A percentile compares a stretch with the other conserved stretches of the same genome.
These are phyloP conservation scores for Mamestra configurata DNA, from an alignment of 1,140 invertebrate genomes.

Conservation along the genomic window DNA sequence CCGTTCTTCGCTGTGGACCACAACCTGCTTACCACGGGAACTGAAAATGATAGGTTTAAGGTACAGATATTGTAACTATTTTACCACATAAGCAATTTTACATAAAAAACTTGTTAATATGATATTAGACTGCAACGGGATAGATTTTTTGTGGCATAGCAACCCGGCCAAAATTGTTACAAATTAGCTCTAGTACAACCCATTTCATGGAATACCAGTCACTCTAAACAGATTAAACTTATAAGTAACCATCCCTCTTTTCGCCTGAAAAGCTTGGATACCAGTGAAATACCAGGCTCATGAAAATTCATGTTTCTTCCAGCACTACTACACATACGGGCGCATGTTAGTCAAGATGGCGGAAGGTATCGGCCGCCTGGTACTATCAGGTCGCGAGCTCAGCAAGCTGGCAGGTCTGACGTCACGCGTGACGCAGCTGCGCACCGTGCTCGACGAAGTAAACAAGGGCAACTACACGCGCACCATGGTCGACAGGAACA, in stretches of 20 bases:
- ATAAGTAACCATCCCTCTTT: too few relatives aligned
- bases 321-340: conserved; percentile 98
- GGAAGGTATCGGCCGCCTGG: conserved; percentile 98
- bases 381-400: conserved; percentile 97
- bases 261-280: too few relatives aligned
- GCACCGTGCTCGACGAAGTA: conserved; percentile 95
- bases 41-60: conserved; percentile 91
- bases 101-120: too few relatives aligned
- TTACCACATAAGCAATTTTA: too few relatives aligned
- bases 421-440: conserved; percentile 96
- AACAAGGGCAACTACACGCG: conserved; percentile 95
- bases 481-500: conserved; percentile 93
- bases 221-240: too few relatives aligned
- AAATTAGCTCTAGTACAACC: too few relatives aligned
- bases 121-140: too few relatives aligned
- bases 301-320: conserved; percentile 27
- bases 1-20: conserved; percentile 95
- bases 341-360: conserved; percentile 99
- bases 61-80: too few relatives aligned
- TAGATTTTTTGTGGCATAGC: too few relatives aligned
- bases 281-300: too few relatives aligned
- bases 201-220: too few relatives aligned
- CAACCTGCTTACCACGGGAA: conserved; percentile 89
- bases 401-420: conserved; percentile 98
- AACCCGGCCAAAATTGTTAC: too few relatives aligned